phyloP scores from a whole-genome alignment of 2,113 vertebrate genomes.

The Jaculus jaculus region DNA sequence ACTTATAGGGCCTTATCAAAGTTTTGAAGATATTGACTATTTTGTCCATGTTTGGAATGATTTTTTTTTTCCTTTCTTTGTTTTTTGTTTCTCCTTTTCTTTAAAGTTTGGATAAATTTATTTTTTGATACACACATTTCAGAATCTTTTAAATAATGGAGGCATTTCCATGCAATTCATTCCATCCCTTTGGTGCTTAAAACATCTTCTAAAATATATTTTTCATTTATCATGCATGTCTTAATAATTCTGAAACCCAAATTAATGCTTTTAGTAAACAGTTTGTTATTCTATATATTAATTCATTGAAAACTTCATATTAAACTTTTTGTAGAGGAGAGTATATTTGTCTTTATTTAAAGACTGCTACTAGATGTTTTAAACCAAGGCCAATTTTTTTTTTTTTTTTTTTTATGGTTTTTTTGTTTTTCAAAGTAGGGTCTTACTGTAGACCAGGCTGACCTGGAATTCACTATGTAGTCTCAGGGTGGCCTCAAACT shows the following conservation, averaged over 20 bases:
- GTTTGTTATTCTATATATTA: background rate
- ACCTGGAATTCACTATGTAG: too few species aligned
- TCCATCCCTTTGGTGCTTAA: background rate
- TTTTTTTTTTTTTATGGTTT: too few species aligned
- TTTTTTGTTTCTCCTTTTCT: background rate
- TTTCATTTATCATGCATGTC: background rate
- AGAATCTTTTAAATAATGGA: background rate
- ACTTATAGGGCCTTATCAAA: too few species aligned
- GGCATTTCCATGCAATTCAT: background rate
- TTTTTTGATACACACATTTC: background rate
- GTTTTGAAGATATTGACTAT: too few species aligned
- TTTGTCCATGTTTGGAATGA: background rate
- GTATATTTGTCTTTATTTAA: background rate
- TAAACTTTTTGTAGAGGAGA: background rate
- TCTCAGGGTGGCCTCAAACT: too few species aligned
- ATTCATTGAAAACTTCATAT: background rate
- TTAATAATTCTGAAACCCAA: constrained; percentile 38
- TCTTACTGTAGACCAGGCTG: too few species aligned
- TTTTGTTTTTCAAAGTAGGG: too few species aligned
- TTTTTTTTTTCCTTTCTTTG: background rate
- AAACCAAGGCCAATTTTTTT: background rate
- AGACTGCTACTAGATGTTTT: background rate
- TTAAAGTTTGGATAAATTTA: background rate
- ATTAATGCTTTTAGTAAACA: constrained; percentile 23
- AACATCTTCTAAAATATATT: background rate